A percentile compares a stretch with the other conserved stretches of the same genome.
Conservation (phyloP, 2,888 invertebrate species). For the Clanis bilineata region DNA sequence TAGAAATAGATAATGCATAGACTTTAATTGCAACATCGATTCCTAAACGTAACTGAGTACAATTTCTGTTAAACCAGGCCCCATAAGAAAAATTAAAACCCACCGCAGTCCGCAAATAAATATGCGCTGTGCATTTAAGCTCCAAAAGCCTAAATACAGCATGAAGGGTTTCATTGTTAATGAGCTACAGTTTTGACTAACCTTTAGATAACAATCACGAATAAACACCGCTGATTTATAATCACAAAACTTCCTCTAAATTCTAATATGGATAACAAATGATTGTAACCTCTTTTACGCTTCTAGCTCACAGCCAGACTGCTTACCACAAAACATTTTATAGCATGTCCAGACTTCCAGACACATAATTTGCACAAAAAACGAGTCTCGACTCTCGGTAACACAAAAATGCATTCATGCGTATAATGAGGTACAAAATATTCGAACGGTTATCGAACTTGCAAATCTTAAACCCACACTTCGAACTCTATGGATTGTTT, state of each 20-base stretch:
- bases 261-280: too few species aligned
- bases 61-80: too few species aligned
- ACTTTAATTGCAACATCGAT: too few species aligned
- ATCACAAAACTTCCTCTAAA: neutral
- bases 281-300: too few species aligned
- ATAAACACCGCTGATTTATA: neutral
- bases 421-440: neutral
- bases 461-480: conserved; percentile 8
- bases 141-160: neutral
- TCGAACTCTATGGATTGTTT: neutral
- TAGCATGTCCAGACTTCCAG: neutral
- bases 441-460: conserved; percentile 10
- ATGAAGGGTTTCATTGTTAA: neutral
- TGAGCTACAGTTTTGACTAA: neutral
- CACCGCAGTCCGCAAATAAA: too few species aligned
- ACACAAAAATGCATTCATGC: neutral
- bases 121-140: too few species aligned
- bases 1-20: too few species aligned
- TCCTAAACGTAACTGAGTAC: too few species aligned
- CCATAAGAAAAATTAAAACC: too few species aligned
- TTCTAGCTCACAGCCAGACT: neutral
- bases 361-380: neutral
- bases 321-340: neutral
- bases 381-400: neutral
- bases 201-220: neutral